Evolutionary conservation across 2,113 vertebrate genomes (phyloP).

Genomic region (Struthidea cinerea): DNA sequence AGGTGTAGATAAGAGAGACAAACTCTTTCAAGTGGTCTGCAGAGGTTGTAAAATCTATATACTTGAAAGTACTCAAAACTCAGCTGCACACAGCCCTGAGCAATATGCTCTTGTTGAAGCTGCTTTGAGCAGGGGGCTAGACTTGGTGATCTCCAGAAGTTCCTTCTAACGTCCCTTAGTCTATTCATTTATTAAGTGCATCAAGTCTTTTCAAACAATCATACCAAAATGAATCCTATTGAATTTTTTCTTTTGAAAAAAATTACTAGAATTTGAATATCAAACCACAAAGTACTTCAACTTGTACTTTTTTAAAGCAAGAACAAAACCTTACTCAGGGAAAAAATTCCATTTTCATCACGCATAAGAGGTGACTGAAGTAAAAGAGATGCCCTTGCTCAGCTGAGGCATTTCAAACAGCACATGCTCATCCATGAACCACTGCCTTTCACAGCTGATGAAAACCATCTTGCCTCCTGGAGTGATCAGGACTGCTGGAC

Average conservation of each 20-base stretch:
- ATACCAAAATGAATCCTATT: neutral
- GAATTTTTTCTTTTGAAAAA: neutral
- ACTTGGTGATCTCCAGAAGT: neutral
- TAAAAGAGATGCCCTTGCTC: neutral
- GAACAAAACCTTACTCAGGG: neutral
- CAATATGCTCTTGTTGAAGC: neutral
- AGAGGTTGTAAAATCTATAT: neutral
- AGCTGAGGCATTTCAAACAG: neutral
- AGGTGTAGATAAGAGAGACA: neutral
- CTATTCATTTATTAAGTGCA: neutral
- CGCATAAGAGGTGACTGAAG: neutral
- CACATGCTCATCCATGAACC: neutral
- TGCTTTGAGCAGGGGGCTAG: neutral
- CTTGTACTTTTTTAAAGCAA: neutral
- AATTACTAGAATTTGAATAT: neutral
- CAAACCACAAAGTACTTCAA: neutral
- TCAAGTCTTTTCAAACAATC: neutral
- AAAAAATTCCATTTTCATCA: neutral
- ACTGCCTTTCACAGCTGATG: neutral
- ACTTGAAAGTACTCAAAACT: neutral
- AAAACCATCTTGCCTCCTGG: neutral
- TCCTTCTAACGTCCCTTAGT: neutral
- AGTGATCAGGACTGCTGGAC: neutral
- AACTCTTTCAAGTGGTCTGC: neutral
- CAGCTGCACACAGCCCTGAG: neutral